Conservation (phyloP, 2,888 invertebrate genomes). For the Griposia aprilina region DNA sequence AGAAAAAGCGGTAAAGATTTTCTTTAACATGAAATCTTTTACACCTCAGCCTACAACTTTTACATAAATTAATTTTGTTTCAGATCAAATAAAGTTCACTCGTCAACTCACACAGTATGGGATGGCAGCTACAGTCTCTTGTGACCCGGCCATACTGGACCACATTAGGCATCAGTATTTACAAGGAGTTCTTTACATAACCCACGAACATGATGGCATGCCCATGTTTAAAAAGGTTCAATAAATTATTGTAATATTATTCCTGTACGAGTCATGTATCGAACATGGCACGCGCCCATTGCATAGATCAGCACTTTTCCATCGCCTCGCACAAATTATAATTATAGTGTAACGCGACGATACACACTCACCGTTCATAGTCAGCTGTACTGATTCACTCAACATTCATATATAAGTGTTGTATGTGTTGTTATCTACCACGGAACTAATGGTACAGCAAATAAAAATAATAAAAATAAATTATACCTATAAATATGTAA, state of each 20-base stretch:
- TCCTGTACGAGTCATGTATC: too few species aligned
- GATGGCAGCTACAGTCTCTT: constrained; percentile 73
- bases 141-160: constrained; percentile 70
- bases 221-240: constrained; percentile 65
- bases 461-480: too few species aligned
- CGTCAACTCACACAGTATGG: constrained; percentile 74
- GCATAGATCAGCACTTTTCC: too few species aligned
- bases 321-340: too few species aligned
- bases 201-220: constrained; percentile 60
- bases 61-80: constrained; percentile 12
- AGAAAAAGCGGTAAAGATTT: not conserved
- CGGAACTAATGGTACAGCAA: too few species aligned
- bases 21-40: not conserved
- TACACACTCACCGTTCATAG: too few species aligned
- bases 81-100: constrained; percentile 76
- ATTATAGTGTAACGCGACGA: too few species aligned
- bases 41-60: not conserved
- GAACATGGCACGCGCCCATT: too few species aligned
- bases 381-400: too few species aligned
- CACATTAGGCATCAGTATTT: constrained; percentile 63
- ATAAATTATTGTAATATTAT: not conserved
- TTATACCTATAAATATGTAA: too few species aligned
- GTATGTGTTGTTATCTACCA: too few species aligned
- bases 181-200: constrained; percentile 79
- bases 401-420: too few species aligned